Evolutionary conservation across 2,888 invertebrate species (phyloP).

Genomic region (Lydus trimaculatus): DNA sequence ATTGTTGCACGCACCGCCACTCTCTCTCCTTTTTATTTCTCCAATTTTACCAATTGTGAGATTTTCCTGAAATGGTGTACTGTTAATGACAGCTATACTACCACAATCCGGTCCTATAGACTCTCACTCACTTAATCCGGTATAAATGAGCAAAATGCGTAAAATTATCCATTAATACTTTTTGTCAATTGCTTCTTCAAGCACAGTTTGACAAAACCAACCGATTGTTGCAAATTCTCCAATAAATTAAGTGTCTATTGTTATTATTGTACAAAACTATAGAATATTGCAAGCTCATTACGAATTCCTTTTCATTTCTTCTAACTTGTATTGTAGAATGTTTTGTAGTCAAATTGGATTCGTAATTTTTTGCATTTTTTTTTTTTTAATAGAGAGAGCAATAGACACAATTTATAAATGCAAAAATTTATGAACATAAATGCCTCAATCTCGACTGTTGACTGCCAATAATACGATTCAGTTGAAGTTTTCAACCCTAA

Average conservation of each 20-base stretch:
- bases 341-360: neutral
- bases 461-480: too few species aligned
- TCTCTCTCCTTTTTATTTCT: conserved; percentile 33
- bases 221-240: conserved; percentile 16
- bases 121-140: conserved; percentile 5
- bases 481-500: too few species aligned
- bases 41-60: neutral
- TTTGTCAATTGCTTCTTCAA: conserved; percentile 36
- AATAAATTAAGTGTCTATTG: conserved; percentile 15
- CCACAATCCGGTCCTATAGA: neutral
- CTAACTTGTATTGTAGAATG: neutral
- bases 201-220: conserved; percentile 37
- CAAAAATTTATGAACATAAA: too few species aligned
- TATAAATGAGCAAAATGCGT: conserved; percentile 38
- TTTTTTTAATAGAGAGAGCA: too few species aligned
- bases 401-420: too few species aligned
- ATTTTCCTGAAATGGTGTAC: conserved; percentile 20
- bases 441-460: too few species aligned
- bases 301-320: neutral
- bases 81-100: conserved; percentile 40
- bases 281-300: conserved; percentile 9
- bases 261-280: conserved; percentile 4
- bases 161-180: conserved; percentile 42
- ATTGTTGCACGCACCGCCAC: conserved; percentile 23
- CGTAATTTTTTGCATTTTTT: too few species aligned